Evolutionary conservation across 2,888 invertebrate genomes (phyloP).

Genomic region (Archaeoteleia sp.): DNA sequence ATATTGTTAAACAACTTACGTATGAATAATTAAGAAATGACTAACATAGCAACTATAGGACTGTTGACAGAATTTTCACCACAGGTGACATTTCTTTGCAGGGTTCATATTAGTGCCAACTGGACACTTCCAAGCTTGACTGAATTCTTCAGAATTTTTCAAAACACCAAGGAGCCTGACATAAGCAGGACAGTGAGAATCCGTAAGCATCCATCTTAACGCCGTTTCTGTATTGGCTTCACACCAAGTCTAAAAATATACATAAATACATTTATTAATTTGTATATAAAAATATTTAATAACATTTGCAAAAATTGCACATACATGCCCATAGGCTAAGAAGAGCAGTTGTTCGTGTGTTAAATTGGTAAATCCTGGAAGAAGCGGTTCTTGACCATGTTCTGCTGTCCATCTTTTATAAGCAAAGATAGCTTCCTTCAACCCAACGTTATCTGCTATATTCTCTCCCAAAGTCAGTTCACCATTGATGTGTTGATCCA

Average conservation of each 20-base stretch:
- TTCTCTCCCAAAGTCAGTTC: constrained; percentile 87
- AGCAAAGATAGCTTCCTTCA: constrained; percentile 84
- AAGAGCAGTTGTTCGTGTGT: constrained; percentile 86
- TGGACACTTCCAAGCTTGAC: constrained; percentile 77
- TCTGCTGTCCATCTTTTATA: constrained; percentile 79
- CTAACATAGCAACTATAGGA: too few relatives aligned
- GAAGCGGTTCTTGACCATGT: constrained; percentile 79
- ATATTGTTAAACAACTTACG: too few relatives aligned
- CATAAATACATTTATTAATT: neutral
- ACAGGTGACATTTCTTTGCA: constrained; percentile 74
- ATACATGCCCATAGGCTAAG: constrained; percentile 87
- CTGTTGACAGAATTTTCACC: constrained; percentile 61
- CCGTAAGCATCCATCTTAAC: constrained; percentile 80
- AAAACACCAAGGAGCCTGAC: constrained; percentile 83
- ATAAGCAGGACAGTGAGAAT: constrained; percentile 85
- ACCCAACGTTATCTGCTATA: constrained; percentile 89
- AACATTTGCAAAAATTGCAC: too few relatives aligned
- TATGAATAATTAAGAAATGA: too few relatives aligned
- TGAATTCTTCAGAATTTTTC: constrained; percentile 84
- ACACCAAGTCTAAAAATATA: constrained; percentile 85
- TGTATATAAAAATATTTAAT: too few relatives aligned
- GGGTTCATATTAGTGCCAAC: constrained; percentile 78
- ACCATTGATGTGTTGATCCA: constrained; percentile 81
- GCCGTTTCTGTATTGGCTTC: constrained; percentile 82
- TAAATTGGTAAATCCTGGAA: constrained; percentile 85